A percentile compares a stretch with the other conserved stretches of the same genome.
Evolutionary conservation across 1,140 invertebrate species (phyloP).

Genomic region (Bombus difficillimus): DNA sequence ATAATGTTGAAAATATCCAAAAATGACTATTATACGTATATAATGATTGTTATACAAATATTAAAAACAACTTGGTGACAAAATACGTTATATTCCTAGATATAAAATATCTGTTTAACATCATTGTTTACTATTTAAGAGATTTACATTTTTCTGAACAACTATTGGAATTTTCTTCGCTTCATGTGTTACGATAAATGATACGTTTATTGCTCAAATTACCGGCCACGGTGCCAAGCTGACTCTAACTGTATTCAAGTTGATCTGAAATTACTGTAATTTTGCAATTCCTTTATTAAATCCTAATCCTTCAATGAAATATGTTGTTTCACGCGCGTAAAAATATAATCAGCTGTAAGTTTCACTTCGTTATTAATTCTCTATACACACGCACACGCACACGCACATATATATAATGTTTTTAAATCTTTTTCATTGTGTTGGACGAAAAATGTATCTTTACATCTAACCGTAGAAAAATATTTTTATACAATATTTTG

Average conservation of each 20-base stretch:
- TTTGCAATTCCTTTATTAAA: not conserved
- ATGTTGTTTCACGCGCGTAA: not conserved
- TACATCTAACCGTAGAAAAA: not conserved
- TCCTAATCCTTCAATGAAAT: not conserved
- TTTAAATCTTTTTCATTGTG: not conserved
- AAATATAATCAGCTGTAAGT: not conserved
- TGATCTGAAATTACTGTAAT: slow-evolving; percentile 51
- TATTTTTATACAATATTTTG: not conserved
- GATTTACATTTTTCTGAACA: not conserved
- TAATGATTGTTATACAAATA: too few species aligned
- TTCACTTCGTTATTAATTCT: not conserved
- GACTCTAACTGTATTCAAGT: slow-evolving; percentile 10
- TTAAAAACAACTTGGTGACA: not conserved
- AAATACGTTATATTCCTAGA: not conserved
- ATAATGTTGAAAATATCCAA: not conserved
- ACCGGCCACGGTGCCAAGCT: not conserved
- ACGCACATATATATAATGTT: too few species aligned
- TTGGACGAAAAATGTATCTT: not conserved
- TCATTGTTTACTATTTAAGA: not conserved
- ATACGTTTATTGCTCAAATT: slow-evolving; percentile 6
- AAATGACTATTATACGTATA: not conserved
- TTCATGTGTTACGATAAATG: slow-evolving; percentile 12
- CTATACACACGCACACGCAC: too few species aligned
- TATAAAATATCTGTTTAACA: not conserved
- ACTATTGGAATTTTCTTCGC: not conserved